A percentile compares a stretch with the other conserved stretches of the same genome.
These are phyloP conservation scores for Onychomys torridus DNA, from an alignment of 2,797 vertebrate genomes.

Conservation along the genomic window DNA sequence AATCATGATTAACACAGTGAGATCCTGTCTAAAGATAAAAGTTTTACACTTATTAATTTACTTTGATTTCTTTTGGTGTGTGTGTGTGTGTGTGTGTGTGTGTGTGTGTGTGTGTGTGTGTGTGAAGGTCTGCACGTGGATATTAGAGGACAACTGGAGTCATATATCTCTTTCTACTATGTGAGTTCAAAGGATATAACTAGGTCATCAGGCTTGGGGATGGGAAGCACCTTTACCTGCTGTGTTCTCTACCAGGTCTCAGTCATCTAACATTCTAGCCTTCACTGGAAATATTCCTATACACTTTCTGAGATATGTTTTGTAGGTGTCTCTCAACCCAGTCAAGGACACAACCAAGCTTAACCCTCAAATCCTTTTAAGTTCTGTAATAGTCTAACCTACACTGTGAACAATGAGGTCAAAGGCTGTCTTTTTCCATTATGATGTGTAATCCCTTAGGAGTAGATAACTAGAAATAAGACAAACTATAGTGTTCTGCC, in stretches of 20 bases:
- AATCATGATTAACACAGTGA: background rate
- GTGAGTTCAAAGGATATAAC: background rate
- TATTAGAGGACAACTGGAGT: background rate
- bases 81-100: background rate
- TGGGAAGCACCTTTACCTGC: background rate
- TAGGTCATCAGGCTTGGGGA: background rate
- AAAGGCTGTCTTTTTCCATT: background rate
- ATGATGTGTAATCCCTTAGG: background rate
- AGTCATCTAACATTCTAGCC: background rate
- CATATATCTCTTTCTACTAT: too few species aligned
- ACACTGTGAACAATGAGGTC: background rate
- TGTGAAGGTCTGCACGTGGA: background rate
- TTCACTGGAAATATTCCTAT: too few species aligned
- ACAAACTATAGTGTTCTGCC: background rate
- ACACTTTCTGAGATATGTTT: background rate
- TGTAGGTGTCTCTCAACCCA: background rate
- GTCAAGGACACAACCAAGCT: background rate
- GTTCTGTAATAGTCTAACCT: background rate
- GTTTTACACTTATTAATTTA: background rate
- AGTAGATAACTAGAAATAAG: background rate
- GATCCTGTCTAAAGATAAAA: background rate
- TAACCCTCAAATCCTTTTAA: background rate
- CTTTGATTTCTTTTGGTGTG: background rate
- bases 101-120: background rate
- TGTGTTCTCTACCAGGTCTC: too few species aligned